Evolutionary conservation across 2,797 vertebrate species (phyloP), one percentile per base, ranked within the genome.

Genomic region (Podarcis siculus): DNA sequence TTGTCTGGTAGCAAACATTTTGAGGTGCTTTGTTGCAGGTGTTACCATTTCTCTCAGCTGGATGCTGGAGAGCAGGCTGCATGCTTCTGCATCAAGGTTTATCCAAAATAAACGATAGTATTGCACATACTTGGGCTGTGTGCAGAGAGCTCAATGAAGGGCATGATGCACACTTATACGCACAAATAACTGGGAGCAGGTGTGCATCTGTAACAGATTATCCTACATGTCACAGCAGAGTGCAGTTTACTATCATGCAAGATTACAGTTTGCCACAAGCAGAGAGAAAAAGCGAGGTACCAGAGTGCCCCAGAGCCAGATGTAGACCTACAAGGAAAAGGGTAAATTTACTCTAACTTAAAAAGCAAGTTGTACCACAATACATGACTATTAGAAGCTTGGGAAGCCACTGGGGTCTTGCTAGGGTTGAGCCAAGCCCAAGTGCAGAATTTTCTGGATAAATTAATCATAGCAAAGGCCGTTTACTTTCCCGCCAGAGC

Each of bases 161-260:
- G 30, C 37, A 3, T 13, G 69, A 25, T 49, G 55, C n/a, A 66
- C 19, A 49, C 58, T 61, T 83, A 84, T 75, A 81, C 19, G 2
- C 67, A 64, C 15, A 66, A 72, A 76, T 88, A 84, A 88, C 55
- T 85, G 25, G 58, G 45, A 85, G 39, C 83, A 85, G 78, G 39
- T 81, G 78, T 66, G 35, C 83, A 67, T 58, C 83, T 89, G 83
- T 55, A 75, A 76, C 61, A 17, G 7, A 81, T 89, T 89, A 75
- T 37, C 71, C 37, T 12, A 8, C 75, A 55, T 64, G 77, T 30
- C 55, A 49, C 35, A 80, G 69, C 55, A 89, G 78, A 81, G 64
- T 64, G 30, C 71, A 75, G 78, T 39, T 37, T 75, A 49, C 21
- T 3, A 23, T 55, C 71, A 81, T 39, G 32, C 77, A 80, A n/a